Evolutionary conservation across 2,113 vertebrate genomes (phyloP).

Genomic region (Hemiprocne comata): DNA sequence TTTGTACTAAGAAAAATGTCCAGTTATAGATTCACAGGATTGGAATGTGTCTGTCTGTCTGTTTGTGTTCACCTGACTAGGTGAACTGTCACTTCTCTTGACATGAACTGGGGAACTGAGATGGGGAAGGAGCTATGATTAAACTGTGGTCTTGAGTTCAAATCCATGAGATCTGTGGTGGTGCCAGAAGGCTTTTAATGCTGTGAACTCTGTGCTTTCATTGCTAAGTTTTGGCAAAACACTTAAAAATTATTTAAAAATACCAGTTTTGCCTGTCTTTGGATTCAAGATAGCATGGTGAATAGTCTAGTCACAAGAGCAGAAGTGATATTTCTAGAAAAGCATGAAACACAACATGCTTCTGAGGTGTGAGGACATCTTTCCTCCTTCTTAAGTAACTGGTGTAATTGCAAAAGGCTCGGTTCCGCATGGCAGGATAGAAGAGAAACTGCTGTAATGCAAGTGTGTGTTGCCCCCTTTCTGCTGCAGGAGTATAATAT

Average conservation of each 20-base stretch:
- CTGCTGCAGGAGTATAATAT: neutral
- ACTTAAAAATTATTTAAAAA: neutral
- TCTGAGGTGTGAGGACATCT: neutral
- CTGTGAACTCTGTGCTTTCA: neutral
- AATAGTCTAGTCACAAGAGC: neutral
- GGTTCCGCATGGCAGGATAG: neutral
- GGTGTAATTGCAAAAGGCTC: neutral
- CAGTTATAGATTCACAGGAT: neutral
- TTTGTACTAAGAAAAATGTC: neutral
- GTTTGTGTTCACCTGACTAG: neutral
- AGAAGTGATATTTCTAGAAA: neutral
- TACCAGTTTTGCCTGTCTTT: neutral
- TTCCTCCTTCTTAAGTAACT: neutral
- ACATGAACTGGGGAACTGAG: neutral
- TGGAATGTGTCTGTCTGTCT: neutral
- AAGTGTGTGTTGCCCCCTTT: slow-evolving; percentile 27
- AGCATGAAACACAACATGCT: neutral
- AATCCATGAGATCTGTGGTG: neutral
- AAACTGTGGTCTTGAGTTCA: neutral
- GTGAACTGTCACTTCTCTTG: neutral
- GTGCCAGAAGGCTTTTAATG: neutral
- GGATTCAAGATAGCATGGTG: neutral
- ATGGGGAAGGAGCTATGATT: neutral
- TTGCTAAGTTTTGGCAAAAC: neutral
- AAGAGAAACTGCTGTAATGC: neutral